Base-by-base conservation (phyloP, 2,113 vertebrate species). In the Rallus limicola region DNA sequence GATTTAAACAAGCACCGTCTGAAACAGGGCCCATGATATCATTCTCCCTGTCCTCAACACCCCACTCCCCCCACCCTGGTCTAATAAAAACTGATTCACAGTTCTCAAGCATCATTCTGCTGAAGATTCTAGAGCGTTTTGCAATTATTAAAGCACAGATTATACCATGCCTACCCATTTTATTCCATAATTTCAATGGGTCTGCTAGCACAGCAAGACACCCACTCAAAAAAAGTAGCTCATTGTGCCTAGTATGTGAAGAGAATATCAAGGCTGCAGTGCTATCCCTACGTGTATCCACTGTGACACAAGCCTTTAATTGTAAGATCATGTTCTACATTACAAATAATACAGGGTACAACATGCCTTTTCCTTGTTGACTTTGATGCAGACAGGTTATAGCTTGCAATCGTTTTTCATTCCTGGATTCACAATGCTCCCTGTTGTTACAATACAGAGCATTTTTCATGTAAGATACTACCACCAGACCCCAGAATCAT, bases 81-180 rank as follows among this genome's bases (percentile, higher is more conserved):
- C 90, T 95, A 95, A 96, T 91, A 97, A 97, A 97, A 91, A n/a
- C 67, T 77, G 82, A 97, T 97, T 97, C 94, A 93, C 82, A 84
- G 88, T 77, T 94, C 84, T 91, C 72, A 64, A 97, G 96, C 88
- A 97, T 71, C 94, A 93, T 95, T 85, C 83, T 94, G 85, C 93
- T 59, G 95, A 96, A 94, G 91, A 87, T 81, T 85, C 91, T 84
- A 26, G 72, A 96, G 86, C 65, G 87, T 82, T 91, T 69, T 64
- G 92, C 90, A 86, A 38, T 95, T 96, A 64, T 44, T n/a, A 53
- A 92, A 79, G 71, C 82, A 36, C 4, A 10, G 63, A 65, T 91
- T 56, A 42, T 60, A 68, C 82, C 70, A 71, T 64, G 38, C 56
- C 80, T 82, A 28, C 28, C n/a, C n/a, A 50, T 94, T 94, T 89